These are phyloP conservation scores for Thaumetopoea pityocampa DNA, from an alignment of 1,140 invertebrate species.

Conservation along the genomic window DNA sequence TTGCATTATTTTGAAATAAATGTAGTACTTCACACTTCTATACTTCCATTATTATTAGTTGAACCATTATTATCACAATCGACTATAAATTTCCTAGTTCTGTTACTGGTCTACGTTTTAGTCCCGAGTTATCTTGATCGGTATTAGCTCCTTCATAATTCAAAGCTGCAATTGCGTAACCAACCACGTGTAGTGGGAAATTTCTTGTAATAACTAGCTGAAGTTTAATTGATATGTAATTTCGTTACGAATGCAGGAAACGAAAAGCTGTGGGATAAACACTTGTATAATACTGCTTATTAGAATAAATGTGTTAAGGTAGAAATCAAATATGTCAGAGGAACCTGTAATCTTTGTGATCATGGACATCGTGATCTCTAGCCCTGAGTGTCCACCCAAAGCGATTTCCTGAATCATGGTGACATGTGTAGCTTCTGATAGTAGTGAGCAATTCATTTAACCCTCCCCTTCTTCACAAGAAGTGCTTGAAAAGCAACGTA, in stretches of 20 bases:
- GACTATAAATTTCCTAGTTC: conserved; percentile 39
- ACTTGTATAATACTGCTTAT: background rate
- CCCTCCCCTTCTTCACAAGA: too few relatives aligned
- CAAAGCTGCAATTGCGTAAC: conserved; percentile 45
- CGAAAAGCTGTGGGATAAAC: background rate
- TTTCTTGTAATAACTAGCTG: conserved; percentile 40
- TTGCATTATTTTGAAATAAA: too few relatives aligned
- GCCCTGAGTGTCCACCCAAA: too few relatives aligned
- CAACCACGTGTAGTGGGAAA: conserved; percentile 46
- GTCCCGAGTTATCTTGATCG: conserved; percentile 49
- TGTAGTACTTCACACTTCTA: too few relatives aligned
- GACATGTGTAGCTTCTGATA: too few relatives aligned
- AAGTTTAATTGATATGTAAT: conserved; percentile 43
- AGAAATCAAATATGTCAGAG: too few relatives aligned
- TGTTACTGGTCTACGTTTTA: conserved; percentile 26
- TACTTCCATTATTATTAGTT: conserved; percentile 15
- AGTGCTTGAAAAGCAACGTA: too few relatives aligned
- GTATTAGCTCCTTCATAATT: conserved; percentile 53
- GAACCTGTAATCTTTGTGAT: too few relatives aligned
- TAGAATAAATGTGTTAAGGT: conserved; percentile 3
- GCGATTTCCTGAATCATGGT: too few relatives aligned
- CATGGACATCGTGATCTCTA: too few relatives aligned
- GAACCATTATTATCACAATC: conserved; percentile 33
- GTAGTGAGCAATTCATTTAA: too few relatives aligned
- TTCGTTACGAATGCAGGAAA: conserved; percentile 17